Base-by-base conservation (phyloP, 2,888 invertebrate species). In the Ophion ventricosus region DNA sequence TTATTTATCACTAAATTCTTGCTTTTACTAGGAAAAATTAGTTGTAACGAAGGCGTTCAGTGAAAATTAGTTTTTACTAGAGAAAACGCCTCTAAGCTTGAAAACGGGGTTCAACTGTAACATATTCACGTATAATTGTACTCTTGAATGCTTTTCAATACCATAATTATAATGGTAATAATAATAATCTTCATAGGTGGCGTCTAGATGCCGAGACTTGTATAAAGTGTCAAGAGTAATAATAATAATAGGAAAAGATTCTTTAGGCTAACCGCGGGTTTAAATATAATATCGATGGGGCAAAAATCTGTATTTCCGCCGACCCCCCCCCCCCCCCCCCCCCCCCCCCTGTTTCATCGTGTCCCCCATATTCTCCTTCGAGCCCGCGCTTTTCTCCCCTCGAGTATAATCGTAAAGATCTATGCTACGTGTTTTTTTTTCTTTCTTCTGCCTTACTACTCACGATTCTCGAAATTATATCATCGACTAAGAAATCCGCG, bases 121-220 rank as follows among this genome's bases (percentile, higher is more conserved):
- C 17, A 2, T 11, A 2, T 17, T 17, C 4, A 49, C 1, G 14
- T 4, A 17, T 10, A 11, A 14, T 49, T 2, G 49, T 17, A 49
- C 49, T 17, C 3, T 49, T 75, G 56, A 83, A 76, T 69, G 61
- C 70, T 57, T 70, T 75, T 57, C 67, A 67, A 76, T 73, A 40
- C 57, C 73, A 82, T 63, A 25, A 69, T 70, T 29, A 80, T 66
- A 72, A 75, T 81, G 70, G 63, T 63, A 25, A 74, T 67, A 81
- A 70, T 74, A 76, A 61, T 43, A 63, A 61, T 83, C n/a, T n/a
- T n/a, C n/a, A n/a, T n/a, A n/a, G n/a, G n/a, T n/a, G n/a, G n/a
- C n/a, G n/a, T n/a, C n/a, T n/a, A n/a, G n/a, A n/a, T n/a, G n/a
- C n/a, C n/a, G n/a, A n/a, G n/a, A n/a, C n/a, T n/a, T n/a, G n/a